Evolutionary conservation across 2,113 vertebrate genomes (phyloP).

Genomic region (Lates calcarifer): DNA sequence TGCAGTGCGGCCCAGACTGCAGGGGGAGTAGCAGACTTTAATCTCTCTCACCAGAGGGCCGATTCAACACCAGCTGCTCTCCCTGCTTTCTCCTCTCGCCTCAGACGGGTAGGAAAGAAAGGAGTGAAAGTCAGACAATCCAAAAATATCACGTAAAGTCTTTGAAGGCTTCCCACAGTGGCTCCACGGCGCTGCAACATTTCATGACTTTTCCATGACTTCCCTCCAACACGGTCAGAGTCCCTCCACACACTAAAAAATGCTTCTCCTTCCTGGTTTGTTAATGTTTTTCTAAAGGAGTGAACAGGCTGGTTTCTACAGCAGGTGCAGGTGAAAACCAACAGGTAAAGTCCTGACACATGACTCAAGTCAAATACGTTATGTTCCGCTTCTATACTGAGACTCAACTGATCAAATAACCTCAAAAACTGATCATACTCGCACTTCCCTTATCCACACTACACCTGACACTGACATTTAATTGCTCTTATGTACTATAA

Average conservation of each 20-base stretch:
- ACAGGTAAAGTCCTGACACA: neutral
- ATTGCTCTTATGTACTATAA: neutral
- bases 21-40: slow-evolving; percentile 62
- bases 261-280: slow-evolving; percentile 53
- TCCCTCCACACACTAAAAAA: slow-evolving; percentile 13
- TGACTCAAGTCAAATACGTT: neutral
- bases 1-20: slow-evolving; percentile 74
- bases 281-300: slow-evolving; percentile 64
- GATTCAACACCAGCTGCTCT: slow-evolving; percentile 58
- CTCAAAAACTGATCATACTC: neutral
- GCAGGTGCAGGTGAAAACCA: slow-evolving; percentile 44
- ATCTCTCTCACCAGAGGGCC: slow-evolving; percentile 63
- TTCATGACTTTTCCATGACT: slow-evolving; percentile 67
- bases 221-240: slow-evolving; percentile 11
- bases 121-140: slow-evolving; percentile 57
- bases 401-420: too few species aligned
- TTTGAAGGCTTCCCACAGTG: slow-evolving; percentile 52
- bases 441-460: neutral
- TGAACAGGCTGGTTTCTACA: neutral
- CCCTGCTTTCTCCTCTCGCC: slow-evolving; percentile 36
- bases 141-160: slow-evolving; percentile 47
- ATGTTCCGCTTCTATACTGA: neutral
- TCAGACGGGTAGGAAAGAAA: slow-evolving; percentile 46
- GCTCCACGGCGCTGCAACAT: slow-evolving; percentile 23
- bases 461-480: too few species aligned